Evolutionary conservation across 2,888 invertebrate species (phyloP).

Genomic region (Cremastobaeus sp.): DNA sequence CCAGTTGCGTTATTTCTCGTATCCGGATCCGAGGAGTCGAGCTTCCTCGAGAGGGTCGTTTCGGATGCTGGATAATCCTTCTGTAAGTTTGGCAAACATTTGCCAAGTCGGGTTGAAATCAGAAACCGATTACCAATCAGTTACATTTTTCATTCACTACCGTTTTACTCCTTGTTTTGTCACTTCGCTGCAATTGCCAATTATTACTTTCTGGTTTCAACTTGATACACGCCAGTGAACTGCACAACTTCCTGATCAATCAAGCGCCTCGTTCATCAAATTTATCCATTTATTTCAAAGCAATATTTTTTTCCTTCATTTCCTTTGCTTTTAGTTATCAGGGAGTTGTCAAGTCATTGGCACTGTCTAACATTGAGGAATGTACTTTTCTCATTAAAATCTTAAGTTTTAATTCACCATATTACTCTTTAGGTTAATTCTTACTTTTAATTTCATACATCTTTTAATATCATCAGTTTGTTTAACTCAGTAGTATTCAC

Average conservation of each 20-base stretch:
- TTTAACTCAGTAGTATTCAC: too few relatives aligned
- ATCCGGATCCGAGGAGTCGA: slow-evolving; percentile 33
- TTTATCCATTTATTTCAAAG: neutral
- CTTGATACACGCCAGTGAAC: slow-evolving; percentile 8
- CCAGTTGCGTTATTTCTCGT: slow-evolving; percentile 16
- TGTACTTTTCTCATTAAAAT: too few relatives aligned
- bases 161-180: too few relatives aligned
- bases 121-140: neutral
- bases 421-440: too few relatives aligned
- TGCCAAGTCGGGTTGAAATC: slow-evolving; percentile 42
- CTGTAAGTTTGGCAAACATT: slow-evolving; percentile 44
- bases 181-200: neutral
- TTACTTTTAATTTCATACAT: too few relatives aligned
- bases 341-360: too few relatives aligned
- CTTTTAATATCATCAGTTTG: too few relatives aligned
- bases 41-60: slow-evolving; percentile 8
- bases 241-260: slow-evolving; percentile 5
- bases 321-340: too few relatives aligned
- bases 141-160: too few relatives aligned
- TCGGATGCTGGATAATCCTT: slow-evolving; percentile 31
- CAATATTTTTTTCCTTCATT: neutral
- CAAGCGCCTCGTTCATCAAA: too few relatives aligned
- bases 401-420: too few relatives aligned
- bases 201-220: slow-evolving; percentile 18
- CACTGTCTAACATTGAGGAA: too few relatives aligned